These are phyloP conservation scores for Danio jaintianensis DNA, from an alignment of 2,797 vertebrate genomes.

Conservation along the genomic window DNA sequence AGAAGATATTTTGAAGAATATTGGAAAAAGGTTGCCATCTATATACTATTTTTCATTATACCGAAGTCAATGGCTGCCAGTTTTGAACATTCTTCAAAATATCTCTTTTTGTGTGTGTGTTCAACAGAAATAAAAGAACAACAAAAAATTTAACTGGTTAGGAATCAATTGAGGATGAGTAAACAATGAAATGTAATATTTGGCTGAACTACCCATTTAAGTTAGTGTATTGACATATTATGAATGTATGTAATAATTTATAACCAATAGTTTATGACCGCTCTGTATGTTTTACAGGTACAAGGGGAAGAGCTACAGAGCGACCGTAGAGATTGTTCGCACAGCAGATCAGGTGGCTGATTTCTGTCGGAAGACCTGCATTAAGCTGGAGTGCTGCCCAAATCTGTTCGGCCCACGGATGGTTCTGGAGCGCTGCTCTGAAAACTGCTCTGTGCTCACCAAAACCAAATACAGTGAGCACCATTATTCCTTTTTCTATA, in stretches of 20 bases:
- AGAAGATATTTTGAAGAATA: too few relatives aligned
- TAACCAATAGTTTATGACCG: not conserved
- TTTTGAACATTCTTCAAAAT: too few relatives aligned
- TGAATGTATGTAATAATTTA: not conserved
- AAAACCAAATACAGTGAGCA: conserved; percentile 99
- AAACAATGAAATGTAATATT: too few relatives aligned
- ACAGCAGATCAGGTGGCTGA: conserved; percentile 94
- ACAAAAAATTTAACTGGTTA: too few relatives aligned
- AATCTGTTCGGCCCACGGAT: conserved; percentile 96
- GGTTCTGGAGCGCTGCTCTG: conserved; percentile 95
- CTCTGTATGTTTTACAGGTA: conserved; percentile 78
- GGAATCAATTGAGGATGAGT: too few relatives aligned
- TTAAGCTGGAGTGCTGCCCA: conserved; percentile 96
- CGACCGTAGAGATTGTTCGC: conserved; percentile 95
- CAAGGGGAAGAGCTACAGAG: conserved; percentile 98
- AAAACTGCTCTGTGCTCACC: conserved; percentile 98
- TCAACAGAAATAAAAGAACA: too few relatives aligned
- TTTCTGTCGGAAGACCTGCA: conserved; percentile 97
- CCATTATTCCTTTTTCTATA: not conserved
- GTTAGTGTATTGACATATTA: not conserved
- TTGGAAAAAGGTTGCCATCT: too few relatives aligned
- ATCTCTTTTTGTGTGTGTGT: too few relatives aligned
- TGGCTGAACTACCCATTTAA: too few relatives aligned
- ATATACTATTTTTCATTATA: too few relatives aligned
- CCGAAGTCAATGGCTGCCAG: too few relatives aligned